Percentiles rank a stretch among this genome's conserved stretches.
Conservation (phyloP, 1,140 invertebrate genomes). For the Watersipora subatra region DNA sequence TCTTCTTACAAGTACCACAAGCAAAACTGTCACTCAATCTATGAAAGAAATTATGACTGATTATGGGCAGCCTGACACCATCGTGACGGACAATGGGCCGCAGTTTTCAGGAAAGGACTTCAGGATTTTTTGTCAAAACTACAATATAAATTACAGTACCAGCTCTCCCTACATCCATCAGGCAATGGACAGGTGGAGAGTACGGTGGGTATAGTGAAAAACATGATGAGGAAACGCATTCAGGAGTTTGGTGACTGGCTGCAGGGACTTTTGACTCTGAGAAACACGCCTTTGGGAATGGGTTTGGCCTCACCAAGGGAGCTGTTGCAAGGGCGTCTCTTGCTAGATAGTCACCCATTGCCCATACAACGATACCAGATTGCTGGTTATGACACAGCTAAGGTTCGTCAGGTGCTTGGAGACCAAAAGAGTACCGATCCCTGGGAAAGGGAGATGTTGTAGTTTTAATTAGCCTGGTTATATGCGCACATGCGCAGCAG, state of each 20-base stretch:
- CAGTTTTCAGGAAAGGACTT: conserved; percentile 35
- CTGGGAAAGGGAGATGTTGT: no score
- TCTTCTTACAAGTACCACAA: conserved; percentile 3
- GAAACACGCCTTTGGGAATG: no score
- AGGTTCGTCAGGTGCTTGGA: no score
- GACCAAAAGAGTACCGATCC: no score
- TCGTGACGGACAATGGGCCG: conserved; percentile 30
- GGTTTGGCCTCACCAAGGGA: conserved; percentile 16
- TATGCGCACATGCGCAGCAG: no score
- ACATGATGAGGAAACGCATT: conserved; percentile 14
- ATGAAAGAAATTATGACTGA: conserved; percentile 17
- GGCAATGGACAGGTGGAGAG: conserved; percentile 17
- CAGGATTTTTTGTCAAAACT: conserved; percentile 30
- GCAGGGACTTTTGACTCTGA: conserved; percentile 14
- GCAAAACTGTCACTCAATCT: conserved; percentile 4
- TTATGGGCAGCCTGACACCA: conserved; percentile 22
- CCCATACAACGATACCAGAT: no score
- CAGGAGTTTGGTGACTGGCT: conserved; percentile 12
- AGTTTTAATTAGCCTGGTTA: no score
- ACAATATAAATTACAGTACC: conserved; percentile 31
- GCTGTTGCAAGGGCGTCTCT: conserved; percentile 12
- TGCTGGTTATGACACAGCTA: conserved; percentile 33
- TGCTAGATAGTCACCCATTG: no score
- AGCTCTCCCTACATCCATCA: conserved; percentile 23
- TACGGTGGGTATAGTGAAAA: conserved; percentile 15